These are phyloP conservation scores for Pachycephus smyrnensis DNA, from an alignment of 2,888 invertebrate genomes.

Conservation along the genomic window DNA sequence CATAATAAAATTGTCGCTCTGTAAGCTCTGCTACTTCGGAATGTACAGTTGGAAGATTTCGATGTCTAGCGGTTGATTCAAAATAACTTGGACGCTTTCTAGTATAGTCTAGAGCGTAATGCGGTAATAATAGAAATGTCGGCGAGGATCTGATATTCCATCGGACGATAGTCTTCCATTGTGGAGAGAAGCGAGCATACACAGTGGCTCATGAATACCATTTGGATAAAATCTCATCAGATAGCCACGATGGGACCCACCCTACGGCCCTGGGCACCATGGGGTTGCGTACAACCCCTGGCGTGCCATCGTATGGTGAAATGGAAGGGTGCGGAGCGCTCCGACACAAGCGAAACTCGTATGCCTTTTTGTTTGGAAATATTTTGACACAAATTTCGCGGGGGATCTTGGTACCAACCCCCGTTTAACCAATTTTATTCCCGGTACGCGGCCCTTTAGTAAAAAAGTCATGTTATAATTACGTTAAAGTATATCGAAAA, in stretches of 20 bases:
- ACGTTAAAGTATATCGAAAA: no score
- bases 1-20: background rate
- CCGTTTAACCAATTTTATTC: background rate
- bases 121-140: slow-evolving; percentile 49
- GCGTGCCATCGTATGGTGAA: slow-evolving; percentile 12
- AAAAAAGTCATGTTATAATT: no score
- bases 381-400: slow-evolving; percentile 49
- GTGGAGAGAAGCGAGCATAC: slow-evolving; percentile 21
- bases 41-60: background rate
- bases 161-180: slow-evolving; percentile 12
- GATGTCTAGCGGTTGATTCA: background rate
- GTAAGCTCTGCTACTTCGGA: background rate
- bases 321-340: slow-evolving; percentile 26
- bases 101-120: background rate
- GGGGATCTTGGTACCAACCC: slow-evolving; percentile 23
- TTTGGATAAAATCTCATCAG: slow-evolving; percentile 61
- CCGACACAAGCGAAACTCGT: background rate
- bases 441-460: no score
- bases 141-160: slow-evolving; percentile 35
- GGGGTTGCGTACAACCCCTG: background rate
- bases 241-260: slow-evolving; percentile 23
- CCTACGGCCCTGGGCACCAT: slow-evolving; percentile 8
- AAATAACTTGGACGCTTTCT: background rate
- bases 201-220: slow-evolving; percentile 54
- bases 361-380: slow-evolving; percentile 42